Evolutionary conservation across 1,140 invertebrate genomes (phyloP).

Genomic region (Planococcus citri): DNA sequence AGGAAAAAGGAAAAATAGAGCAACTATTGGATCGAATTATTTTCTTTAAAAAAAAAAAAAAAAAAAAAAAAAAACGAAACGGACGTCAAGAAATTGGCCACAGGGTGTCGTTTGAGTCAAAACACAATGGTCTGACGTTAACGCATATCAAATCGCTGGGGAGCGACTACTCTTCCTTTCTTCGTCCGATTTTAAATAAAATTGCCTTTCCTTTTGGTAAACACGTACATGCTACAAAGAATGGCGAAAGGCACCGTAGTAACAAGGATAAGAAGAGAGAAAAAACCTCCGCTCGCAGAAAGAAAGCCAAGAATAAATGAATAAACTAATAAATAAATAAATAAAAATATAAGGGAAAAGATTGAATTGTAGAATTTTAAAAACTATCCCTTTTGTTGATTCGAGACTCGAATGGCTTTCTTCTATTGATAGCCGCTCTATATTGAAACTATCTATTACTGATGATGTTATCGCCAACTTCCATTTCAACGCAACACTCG

Average conservation of each 20-base stretch:
- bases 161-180: constrained; percentile 18
- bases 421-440: background rate
- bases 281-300: background rate
- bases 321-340: constrained; percentile 9
- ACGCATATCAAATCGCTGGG: constrained; percentile 18
- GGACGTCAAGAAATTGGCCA: constrained; percentile 17
- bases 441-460: background rate
- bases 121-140: constrained; percentile 12
- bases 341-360: constrained; percentile 12
- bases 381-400: constrained; percentile 15
- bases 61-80: background rate
- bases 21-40: constrained; percentile 9
- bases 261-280: background rate
- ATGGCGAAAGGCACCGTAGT: too few species aligned
- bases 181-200: constrained; percentile 12
- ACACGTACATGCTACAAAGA: constrained; percentile 5
- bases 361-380: constrained; percentile 14
- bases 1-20: background rate
- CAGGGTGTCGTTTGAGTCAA: constrained; percentile 14
- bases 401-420: background rate
- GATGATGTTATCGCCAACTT: background rate
- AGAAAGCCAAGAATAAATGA: background rate
- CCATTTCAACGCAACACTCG: too few species aligned
- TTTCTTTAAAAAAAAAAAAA: background rate
- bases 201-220: constrained; percentile 15